phyloP scores from a whole-genome alignment of 1,140 invertebrate genomes.

The Atta texana region DNA sequence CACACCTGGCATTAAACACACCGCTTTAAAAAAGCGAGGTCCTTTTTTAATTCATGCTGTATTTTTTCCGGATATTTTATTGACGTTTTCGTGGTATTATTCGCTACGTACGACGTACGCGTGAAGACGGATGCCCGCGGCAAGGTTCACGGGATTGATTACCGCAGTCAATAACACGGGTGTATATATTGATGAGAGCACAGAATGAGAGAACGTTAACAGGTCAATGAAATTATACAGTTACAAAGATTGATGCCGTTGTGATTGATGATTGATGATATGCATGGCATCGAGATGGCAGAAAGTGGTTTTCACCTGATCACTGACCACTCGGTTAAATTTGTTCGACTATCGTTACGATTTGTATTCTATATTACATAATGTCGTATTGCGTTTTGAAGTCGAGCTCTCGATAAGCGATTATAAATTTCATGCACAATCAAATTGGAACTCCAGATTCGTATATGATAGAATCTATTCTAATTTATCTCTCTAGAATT shows the following conservation, averaged over 20 bases:
- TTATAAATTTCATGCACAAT: not conserved
- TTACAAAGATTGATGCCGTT: conserved; percentile 76
- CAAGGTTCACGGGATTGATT: conserved; percentile 76
- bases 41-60: not conserved
- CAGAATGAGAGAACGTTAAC: conserved; percentile 73
- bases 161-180: conserved; percentile 74
- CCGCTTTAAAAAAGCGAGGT: not conserved
- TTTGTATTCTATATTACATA: conserved; percentile 36
- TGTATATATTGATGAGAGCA: conserved; percentile 72
- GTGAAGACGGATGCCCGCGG: conserved; percentile 73
- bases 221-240: conserved; percentile 77
- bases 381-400: not conserved
- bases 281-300: conserved; percentile 60
- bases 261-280: conserved; percentile 77
- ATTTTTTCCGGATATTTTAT: not conserved
- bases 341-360: conserved; percentile 66
- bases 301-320: conserved; percentile 73
- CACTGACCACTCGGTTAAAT: conserved; percentile 61
- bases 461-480: not conserved
- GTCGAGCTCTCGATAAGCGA: not conserved
- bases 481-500: not conserved
- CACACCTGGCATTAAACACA: not conserved
- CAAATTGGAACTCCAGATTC: not conserved
- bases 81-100: conserved; percentile 49
- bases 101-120: conserved; percentile 66